Evolutionary conservation across 2,888 invertebrate species (phyloP).

Genomic region (Hydraecia micacea): DNA sequence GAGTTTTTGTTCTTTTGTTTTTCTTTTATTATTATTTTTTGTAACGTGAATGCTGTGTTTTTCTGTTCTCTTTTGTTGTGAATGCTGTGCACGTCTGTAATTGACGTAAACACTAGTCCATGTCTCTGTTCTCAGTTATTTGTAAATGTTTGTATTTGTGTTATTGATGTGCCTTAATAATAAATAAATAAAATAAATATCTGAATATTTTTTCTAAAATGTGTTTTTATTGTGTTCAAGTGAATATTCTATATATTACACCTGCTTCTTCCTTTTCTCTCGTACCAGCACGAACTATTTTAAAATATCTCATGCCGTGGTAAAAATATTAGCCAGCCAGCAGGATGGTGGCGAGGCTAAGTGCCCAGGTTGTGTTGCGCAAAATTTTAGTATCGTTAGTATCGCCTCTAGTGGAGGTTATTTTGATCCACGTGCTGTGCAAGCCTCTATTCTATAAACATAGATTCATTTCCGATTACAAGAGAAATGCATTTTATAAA

Average conservation of each 20-base stretch:
- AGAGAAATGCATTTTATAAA: conserved; percentile 13
- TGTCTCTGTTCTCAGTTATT: too few relatives aligned
- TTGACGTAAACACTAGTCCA: too few relatives aligned
- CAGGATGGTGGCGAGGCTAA: not conserved
- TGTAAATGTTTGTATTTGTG: too few relatives aligned
- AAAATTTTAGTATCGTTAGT: not conserved
- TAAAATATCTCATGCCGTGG: not conserved
- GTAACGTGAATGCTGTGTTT: too few relatives aligned
- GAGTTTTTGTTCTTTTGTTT: too few relatives aligned
- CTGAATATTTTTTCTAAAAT: not conserved
- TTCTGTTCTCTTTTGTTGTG: too few relatives aligned
- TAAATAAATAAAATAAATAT: too few relatives aligned
- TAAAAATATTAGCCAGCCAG: not conserved
- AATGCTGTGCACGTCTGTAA: too few relatives aligned
- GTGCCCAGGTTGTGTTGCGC: not conserved
- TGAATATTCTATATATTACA: not conserved
- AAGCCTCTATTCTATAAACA: not conserved
- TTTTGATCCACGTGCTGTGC: not conserved
- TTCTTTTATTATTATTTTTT: too few relatives aligned
- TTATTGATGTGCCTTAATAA: too few relatives aligned
- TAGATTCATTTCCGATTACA: not conserved
- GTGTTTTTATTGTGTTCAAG: not conserved
- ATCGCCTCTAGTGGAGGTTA: not conserved
- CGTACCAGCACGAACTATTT: not conserved
- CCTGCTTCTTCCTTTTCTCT: not conserved